Base-by-base conservation (phyloP, 2,888 invertebrate species). In the Stenoptilia bipunctidactyla region DNA sequence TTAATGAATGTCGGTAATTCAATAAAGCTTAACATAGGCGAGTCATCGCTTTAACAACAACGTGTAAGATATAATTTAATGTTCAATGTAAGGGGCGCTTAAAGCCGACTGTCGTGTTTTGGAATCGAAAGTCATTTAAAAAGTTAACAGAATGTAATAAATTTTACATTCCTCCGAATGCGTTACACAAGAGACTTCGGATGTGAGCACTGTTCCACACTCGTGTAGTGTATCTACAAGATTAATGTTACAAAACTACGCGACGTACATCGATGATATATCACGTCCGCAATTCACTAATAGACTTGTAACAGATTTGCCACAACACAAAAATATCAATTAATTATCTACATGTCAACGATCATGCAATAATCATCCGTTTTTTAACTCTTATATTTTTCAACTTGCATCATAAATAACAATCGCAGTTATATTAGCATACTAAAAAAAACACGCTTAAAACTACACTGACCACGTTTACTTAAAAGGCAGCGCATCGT, bases 71-170 rank as follows among this genome's bases (percentile, higher is more conserved):
- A 20, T 20, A 20, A 20, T 20, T 20, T 20, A 20, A 20, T 3
- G 20, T 20, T 20, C 4, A 20, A n/a, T n/a, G n/a, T n/a, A n/a
- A n/a, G n/a, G 20, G 20, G 40, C 50, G 49, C 42, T 33, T 34
- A 39, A 33, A 42, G 42, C 58, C 49, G 59, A 60, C 51, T 58
- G 53, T 58, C 60, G 56, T 58, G 60, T 63, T 66, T 66, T 52
- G 50, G 60, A 69, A 3, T 30, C 30, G 62, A 64, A 68, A 68
- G 61, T 63, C 61, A 67, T 74, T 71, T 66, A 66, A 65, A 70
- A 72, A 70, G 51, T 59, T 55, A 55, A 56, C 54, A 56, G 61
- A 66, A 68, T 58, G 62, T 60, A 61, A 73, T 75, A 73, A 75
- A 74, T 75, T 69, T 54, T 43, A 71, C 57, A 70, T 69, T 38